A percentile compares a stretch with the other conserved stretches of the same genome.
Conservation (phyloP, 2,113 vertebrate species). For the Toxotes chatareus region DNA sequence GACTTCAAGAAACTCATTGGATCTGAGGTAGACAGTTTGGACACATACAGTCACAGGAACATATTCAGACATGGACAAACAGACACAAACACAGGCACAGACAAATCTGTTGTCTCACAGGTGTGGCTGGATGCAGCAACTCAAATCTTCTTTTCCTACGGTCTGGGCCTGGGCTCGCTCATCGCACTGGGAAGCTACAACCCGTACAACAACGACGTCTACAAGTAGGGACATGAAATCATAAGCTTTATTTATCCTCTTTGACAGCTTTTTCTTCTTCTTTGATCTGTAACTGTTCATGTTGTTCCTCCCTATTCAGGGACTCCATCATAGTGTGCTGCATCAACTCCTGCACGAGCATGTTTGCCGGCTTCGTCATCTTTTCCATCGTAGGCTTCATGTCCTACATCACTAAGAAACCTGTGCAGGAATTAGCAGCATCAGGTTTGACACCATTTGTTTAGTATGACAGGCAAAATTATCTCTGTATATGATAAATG, state of each 20-base stretch:
- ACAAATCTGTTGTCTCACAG: conserved; percentile 61
- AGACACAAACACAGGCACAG: neutral
- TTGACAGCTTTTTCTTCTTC: neutral
- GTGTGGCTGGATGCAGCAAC: conserved; percentile 95
- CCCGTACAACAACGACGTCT: conserved; percentile 90
- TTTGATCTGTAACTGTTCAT: neutral
- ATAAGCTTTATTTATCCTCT: neutral
- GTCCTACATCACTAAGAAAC: conserved; percentile 91
- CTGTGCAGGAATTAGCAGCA: conserved; percentile 89
- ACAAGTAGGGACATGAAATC: conserved; percentile 82
- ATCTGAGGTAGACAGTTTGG: conserved; percentile 85
- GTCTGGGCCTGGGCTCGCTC: conserved; percentile 91
- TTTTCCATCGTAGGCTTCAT: conserved; percentile 96
- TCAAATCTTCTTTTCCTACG: conserved; percentile 95
- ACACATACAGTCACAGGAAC: neutral
- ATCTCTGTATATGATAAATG: no score
- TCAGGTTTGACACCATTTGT: conserved; percentile 83
- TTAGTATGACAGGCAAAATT: neutral
- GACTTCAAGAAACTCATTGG: conserved; percentile 89
- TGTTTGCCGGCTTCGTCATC: conserved; percentile 93
- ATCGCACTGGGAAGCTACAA: conserved; percentile 94
- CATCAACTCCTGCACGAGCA: conserved; percentile 92
- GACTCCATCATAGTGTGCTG: conserved; percentile 92
- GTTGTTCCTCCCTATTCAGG: conserved; percentile 71
- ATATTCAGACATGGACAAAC: neutral